phyloP scores from a whole-genome alignment of 2,888 invertebrate species.

The Charanyca ferruginea region DNA sequence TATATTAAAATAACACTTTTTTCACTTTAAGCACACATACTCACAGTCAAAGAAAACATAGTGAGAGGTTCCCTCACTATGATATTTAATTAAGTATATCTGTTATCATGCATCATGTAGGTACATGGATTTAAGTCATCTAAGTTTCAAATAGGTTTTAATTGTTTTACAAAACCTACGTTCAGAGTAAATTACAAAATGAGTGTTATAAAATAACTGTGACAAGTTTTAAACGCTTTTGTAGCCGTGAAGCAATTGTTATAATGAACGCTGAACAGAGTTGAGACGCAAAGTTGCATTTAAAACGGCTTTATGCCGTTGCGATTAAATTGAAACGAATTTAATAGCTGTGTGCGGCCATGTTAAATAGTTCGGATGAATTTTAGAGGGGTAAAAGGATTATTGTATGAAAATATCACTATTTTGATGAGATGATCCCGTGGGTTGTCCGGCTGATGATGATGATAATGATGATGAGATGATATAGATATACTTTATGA shows the following conservation, averaged over 20 bases:
- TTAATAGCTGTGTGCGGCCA: constrained; percentile 31
- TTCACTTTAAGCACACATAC: no score
- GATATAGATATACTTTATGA: no score
- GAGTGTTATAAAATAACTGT: constrained; percentile 55
- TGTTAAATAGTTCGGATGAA: constrained; percentile 30
- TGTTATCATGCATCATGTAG: no score
- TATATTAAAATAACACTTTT: no score
- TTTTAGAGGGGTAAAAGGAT: background rate
- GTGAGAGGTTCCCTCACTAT: no score
- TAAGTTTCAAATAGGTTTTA: no score
- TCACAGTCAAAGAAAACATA: no score
- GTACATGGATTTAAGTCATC: no score
- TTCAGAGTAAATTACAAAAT: constrained; percentile 31
- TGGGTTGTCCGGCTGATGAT: no score
- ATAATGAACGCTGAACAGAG: constrained; percentile 66
- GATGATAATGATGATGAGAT: no score
- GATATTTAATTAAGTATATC: no score
- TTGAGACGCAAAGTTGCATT: constrained; percentile 57
- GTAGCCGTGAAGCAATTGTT: constrained; percentile 61
- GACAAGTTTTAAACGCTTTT: constrained; percentile 67
- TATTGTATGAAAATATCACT: background rate
- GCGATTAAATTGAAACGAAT: constrained; percentile 51
- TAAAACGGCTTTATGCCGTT: constrained; percentile 47
- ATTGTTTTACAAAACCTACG: background rate
- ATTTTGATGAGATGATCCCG: no score